Percentiles rank a stretch among this genome's conserved stretches.
Evolutionary conservation across 2,113 vertebrate species (phyloP).

Genomic region (Hemicordylus capensis): DNA sequence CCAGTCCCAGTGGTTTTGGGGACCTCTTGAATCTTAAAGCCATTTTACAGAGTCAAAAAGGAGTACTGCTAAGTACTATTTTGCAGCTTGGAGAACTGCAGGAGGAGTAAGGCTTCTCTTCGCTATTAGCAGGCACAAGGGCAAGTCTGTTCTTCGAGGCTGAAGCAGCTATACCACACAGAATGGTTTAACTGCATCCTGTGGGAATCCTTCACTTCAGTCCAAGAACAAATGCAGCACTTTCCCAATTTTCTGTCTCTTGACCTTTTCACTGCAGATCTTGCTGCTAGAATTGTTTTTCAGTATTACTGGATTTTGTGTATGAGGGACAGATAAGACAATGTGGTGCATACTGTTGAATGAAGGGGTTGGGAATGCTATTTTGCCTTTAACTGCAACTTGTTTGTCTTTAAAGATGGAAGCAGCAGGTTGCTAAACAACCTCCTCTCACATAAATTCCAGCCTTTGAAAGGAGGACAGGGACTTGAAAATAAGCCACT

Average conservation of each 20-base stretch:
- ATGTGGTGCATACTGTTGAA: not conserved
- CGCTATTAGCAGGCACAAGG: not conserved
- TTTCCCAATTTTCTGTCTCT: not conserved
- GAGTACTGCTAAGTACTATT: not conserved
- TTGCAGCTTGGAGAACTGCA: not conserved
- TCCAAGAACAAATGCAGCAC: not conserved
- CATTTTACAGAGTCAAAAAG: not conserved
- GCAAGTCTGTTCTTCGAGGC: not conserved
- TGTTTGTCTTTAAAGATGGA: not conserved
- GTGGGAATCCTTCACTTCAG: not conserved
- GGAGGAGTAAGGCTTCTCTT: not conserved
- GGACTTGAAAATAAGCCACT: not conserved
- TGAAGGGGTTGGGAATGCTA: not conserved
- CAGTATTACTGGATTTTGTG: not conserved
- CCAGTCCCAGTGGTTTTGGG: too few relatives aligned
- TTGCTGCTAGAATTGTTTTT: not conserved
- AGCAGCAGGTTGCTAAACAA: not conserved
- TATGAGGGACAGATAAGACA: not conserved
- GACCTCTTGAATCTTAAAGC: not conserved
- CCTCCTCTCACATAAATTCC: not conserved
- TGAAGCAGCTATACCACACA: not conserved
- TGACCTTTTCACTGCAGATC: not conserved
- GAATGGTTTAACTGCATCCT: not conserved
- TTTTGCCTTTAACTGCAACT: not conserved
- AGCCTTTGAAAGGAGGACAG: not conserved